Percentiles rank a stretch among this genome's conserved stretches.
These are phyloP conservation scores for Platycheirus albimanus DNA, from an alignment of 2,888 invertebrate species.

Conservation along the genomic window DNA sequence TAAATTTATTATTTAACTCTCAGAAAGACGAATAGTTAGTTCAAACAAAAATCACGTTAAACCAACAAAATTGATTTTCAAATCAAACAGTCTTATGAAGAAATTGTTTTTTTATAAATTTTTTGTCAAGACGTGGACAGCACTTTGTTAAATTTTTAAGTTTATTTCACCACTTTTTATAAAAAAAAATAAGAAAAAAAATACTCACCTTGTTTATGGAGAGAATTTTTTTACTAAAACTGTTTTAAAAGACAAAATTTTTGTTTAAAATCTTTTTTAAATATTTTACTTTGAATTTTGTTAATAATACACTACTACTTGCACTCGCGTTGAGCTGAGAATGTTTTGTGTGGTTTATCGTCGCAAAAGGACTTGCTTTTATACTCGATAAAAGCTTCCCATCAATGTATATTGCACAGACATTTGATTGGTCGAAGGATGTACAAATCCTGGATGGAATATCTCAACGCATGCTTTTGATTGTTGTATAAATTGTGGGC, in stretches of 20 bases:
- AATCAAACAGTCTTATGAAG: too few species aligned
- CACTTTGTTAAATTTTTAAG: too few species aligned
- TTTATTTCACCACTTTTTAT: background rate
- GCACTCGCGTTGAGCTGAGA: slow-evolving; percentile 73
- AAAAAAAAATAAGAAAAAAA: background rate
- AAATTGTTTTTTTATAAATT: too few species aligned
- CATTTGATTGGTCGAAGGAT: slow-evolving; percentile 55
- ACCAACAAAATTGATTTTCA: too few species aligned
- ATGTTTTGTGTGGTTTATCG: slow-evolving; percentile 73
- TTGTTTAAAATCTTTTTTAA: slow-evolving; percentile 17
- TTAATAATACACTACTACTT: slow-evolving; percentile 60
- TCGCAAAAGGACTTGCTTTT: slow-evolving; percentile 67
- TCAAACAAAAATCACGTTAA: too few species aligned
- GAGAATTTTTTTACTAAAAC: slow-evolving; percentile 9
- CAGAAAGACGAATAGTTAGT: too few species aligned
- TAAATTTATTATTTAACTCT: too few species aligned
- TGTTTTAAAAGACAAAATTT: slow-evolving; percentile 23
- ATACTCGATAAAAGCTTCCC: slow-evolving; percentile 73
- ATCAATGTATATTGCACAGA: slow-evolving; percentile 35
- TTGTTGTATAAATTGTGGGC: slow-evolving; percentile 7
- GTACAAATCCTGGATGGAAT: slow-evolving; percentile 59
- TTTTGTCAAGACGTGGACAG: too few species aligned
- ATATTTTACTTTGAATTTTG: background rate
- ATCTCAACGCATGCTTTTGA: slow-evolving; percentile 68
- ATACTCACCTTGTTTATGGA: slow-evolving; percentile 16